Conservation (phyloP, 2,797 vertebrate genomes). For the Clarias platycephalus region DNA sequence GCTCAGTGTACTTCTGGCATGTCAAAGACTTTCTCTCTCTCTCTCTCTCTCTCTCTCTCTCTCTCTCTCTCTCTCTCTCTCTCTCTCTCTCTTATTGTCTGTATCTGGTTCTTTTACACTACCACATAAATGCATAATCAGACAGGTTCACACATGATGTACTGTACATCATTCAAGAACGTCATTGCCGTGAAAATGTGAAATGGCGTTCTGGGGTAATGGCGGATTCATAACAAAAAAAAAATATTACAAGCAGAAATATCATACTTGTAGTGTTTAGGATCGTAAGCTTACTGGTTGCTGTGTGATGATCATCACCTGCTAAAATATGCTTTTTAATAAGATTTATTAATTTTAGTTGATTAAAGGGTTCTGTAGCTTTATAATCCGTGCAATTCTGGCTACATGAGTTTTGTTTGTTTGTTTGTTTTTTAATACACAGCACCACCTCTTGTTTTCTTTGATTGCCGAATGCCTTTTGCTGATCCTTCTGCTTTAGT, state of each 20-base stretch:
- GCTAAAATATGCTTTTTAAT: background rate
- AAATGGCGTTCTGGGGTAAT: background rate
- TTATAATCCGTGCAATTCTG: background rate
- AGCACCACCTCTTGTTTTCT: background rate
- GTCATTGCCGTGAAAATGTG: background rate
- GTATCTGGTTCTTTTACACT: background rate
- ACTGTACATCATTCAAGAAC: background rate
- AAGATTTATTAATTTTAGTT: background rate
- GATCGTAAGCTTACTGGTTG: no score
- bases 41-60: background rate
- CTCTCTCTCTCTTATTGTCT: background rate
- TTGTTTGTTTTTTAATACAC: background rate
- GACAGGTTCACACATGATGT: no score
- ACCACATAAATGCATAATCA: no score
- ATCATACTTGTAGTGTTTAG: background rate
- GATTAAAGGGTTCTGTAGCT: background rate
- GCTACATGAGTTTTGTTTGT: background rate
- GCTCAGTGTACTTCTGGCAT: slow-evolving; percentile 14
- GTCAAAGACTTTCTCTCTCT: background rate
- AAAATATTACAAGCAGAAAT: background rate
- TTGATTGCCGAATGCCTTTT: no score
- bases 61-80: background rate
- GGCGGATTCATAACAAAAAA: background rate
- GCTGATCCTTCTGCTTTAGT: background rate
- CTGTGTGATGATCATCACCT: background rate